Percentiles rank a stretch among this genome's conserved stretches.
These are phyloP conservation scores for Pegoplata infirma DNA, from an alignment of 2,888 invertebrate genomes.

Conservation along the genomic window DNA sequence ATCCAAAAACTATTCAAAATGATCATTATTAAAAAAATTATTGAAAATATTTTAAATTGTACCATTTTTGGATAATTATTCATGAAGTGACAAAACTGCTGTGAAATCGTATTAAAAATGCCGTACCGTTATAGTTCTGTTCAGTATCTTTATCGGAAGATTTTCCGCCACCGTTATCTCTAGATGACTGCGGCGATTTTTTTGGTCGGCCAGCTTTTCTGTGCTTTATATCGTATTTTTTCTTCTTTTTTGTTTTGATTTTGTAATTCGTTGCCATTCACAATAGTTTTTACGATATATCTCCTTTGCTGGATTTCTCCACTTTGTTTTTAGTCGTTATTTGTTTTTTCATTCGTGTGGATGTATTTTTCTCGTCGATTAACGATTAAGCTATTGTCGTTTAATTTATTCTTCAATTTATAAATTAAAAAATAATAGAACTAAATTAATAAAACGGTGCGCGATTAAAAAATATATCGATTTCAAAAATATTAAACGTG, in stretches of 20 bases:
- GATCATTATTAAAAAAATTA: too few relatives aligned
- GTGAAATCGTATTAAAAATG: too few relatives aligned
- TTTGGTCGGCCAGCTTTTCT: too few relatives aligned
- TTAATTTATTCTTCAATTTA: slow-evolving; percentile 21
- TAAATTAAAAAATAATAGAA: slow-evolving; percentile 19
- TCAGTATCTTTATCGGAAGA: too few relatives aligned
- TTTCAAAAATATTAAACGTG: neutral
- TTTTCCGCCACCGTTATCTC: too few relatives aligned
- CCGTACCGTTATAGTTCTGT: too few relatives aligned
- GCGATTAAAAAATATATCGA: slow-evolving; percentile 16
- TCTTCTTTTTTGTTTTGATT: slow-evolving; percentile 46
- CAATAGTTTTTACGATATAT: slow-evolving; percentile 34
- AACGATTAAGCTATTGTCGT: slow-evolving; percentile 2
- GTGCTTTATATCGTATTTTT: neutral
- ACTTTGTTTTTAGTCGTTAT: slow-evolving; percentile 52
- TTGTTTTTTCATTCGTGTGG: slow-evolving; percentile 48
- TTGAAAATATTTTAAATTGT: too few relatives aligned
- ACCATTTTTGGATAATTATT: too few relatives aligned
- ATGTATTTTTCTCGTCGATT: neutral
- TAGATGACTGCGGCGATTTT: too few relatives aligned
- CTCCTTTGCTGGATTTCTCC: too few relatives aligned
- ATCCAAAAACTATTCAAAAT: too few relatives aligned
- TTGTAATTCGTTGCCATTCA: slow-evolving; percentile 26
- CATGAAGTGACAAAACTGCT: too few relatives aligned
- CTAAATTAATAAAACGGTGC: slow-evolving; percentile 25